Evolutionary conservation across 2,113 vertebrate genomes (phyloP).

Genomic region (Sprattus sprattus): DNA sequence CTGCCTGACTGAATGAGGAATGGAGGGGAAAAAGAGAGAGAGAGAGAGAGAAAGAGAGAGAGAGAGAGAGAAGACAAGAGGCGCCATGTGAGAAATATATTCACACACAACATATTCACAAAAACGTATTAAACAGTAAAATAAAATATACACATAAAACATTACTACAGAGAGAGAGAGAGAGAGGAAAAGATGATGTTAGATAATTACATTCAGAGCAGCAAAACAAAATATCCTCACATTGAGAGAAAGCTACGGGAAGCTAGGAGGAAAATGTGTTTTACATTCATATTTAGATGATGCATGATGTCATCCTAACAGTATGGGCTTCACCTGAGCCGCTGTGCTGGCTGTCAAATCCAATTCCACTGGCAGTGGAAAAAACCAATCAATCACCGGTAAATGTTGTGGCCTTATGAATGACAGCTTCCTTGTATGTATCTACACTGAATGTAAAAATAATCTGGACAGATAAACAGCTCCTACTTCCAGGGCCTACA

Average conservation of each 20-base stretch:
- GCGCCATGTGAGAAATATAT: not conserved
- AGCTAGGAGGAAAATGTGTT: not conserved
- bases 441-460: not conserved
- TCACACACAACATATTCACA: not conserved
- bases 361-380: not conserved
- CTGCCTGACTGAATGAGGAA: constrained; percentile 67
- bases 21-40: constrained; percentile 8
- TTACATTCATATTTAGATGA: not conserved
- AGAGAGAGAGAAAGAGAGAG: not conserved
- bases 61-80: constrained; percentile 8
- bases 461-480: not conserved
- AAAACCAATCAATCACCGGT: not conserved
- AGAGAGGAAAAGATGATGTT: not conserved
- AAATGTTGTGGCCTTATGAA: not conserved
- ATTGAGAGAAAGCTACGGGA: not conserved
- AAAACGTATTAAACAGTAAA: not conserved
- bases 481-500: no score
- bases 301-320: not conserved
- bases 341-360: not conserved
- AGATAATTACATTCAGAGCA: not conserved
- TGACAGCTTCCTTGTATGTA: not conserved
- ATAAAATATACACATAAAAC: not conserved
- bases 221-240: not conserved
- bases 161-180: not conserved
- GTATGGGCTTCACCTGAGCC: not conserved